Evolutionary conservation across 1,140 invertebrate species (phyloP), one percentile per base, ranked within the genome.

Genomic region (Temnothorax curvispinosus): DNA sequence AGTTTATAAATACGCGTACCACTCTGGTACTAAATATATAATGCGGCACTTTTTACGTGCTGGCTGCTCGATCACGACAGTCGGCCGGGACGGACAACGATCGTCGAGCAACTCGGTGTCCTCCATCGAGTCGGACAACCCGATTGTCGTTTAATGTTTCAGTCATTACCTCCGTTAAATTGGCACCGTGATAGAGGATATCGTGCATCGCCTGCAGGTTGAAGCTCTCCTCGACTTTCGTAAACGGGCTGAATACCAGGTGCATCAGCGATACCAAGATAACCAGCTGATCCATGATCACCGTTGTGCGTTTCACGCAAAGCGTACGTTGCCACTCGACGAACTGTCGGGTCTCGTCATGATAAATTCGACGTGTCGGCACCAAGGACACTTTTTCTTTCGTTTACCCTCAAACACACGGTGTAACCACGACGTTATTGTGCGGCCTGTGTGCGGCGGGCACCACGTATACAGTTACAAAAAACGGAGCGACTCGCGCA

Each of bases 151-250:
- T 54, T 56, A 52, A 58, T 35, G 9, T 18, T 60, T 32, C 41
- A 74, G 71, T 87, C 92, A 91, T 94, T 96, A 99, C 99, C 97
- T 98, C 95, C 56, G 97, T 96, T 80, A 99, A 96, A 96, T 99
- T 98, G 94, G 96, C 95, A 84, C 97, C 96, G 93, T 99, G 97
- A 95, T 99, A 99, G 18, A 99, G 96, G 90, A 99, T 96, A 96
- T 99, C 99, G 96, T 99, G 99, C 94, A 98, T 98, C 15, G 99
- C 99, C 96, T 99, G 98, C 32, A 99, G 96, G 96, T 99, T 99
- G 93, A 99, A 99, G 96, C 99, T 99, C 96, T 99, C 99, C 96
- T 99, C 99, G 11, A 99, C 99, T 97, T 99, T 99, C 1, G 99
- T 99, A 94, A 98, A 99, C 64, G 99, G 99, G 94, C 98, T 99